Conservation (phyloP, 2,888 invertebrate species). For the Dyspetes luteomarginatus region DNA sequence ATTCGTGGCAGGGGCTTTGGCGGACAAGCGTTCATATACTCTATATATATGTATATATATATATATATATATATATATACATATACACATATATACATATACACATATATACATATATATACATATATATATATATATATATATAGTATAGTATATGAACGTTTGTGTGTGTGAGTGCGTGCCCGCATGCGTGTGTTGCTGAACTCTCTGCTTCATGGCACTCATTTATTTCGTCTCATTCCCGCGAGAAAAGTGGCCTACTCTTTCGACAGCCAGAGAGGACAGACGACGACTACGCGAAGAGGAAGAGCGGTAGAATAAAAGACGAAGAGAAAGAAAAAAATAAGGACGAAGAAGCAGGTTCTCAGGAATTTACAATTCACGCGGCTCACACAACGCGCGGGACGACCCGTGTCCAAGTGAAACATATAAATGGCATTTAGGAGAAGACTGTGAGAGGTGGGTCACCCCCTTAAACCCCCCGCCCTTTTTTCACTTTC, state of each 20-base stretch:
- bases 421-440: slow-evolving; percentile 82
- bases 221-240: slow-evolving; percentile 66
- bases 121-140: no score
- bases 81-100: no score
- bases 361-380: slow-evolving; percentile 81
- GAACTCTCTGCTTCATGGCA: slow-evolving; percentile 28
- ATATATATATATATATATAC: no score
- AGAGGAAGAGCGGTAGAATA: slow-evolving; percentile 42
- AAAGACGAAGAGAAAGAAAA: slow-evolving; percentile 58
- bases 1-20: slow-evolving; percentile 30
- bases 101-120: no score
- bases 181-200: no score
- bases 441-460: slow-evolving; percentile 74
- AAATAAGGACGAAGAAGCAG: slow-evolving; percentile 71
- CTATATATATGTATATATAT: not conserved
- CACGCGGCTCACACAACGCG: slow-evolving; percentile 74
- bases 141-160: no score
- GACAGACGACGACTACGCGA: slow-evolving; percentile 23
- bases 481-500: slow-evolving; percentile 16
- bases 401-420: slow-evolving; percentile 74
- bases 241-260: slow-evolving; percentile 47
- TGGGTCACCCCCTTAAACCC: slow-evolving; percentile 62
- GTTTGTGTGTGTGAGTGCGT: no score
- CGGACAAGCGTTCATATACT: slow-evolving; percentile 17
- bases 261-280: slow-evolving; percentile 16